Conservation (phyloP, 2,797 vertebrate species). For the Parambassis ranga region DNA sequence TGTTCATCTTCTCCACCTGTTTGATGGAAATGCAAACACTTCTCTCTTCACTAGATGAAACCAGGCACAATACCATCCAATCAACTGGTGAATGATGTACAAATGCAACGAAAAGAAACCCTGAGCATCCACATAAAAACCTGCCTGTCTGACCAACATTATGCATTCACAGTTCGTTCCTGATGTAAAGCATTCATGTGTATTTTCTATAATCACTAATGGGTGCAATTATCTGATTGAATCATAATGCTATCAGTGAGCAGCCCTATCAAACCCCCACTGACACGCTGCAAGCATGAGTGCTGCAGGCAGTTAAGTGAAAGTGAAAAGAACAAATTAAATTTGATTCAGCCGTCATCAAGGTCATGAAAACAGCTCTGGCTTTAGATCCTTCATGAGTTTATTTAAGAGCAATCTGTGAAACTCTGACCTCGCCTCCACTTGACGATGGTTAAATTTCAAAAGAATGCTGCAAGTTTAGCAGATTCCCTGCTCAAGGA, state of each 20-base stretch:
- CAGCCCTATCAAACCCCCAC: constrained; percentile 28
- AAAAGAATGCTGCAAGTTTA: too few species aligned
- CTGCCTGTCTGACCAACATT: neutral
- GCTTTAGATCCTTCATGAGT: constrained; percentile 6
- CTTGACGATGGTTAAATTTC: too few species aligned
- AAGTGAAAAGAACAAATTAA: constrained; percentile 35
- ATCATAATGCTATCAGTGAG: constrained; percentile 24
- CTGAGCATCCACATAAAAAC: too few species aligned
- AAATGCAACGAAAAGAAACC: too few species aligned
- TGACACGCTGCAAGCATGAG: neutral
- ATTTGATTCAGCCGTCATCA: constrained; percentile 1
- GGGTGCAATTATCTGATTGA: constrained; percentile 11
- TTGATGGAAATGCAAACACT: too few species aligned
- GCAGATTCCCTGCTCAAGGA: neutral
- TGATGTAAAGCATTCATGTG: neutral
- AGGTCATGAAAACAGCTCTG: constrained; percentile 13
- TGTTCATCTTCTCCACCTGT: too few species aligned
- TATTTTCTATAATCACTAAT: neutral
- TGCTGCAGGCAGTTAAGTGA: neutral
- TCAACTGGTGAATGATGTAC: too few species aligned
- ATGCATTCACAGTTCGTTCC: neutral
- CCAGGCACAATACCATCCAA: too few species aligned
- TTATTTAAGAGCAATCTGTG: neutral
- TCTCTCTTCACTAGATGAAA: too few species aligned
- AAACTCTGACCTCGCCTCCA: neutral